Conservation (phyloP, 2,888 invertebrate genomes). For the Apamea anceps region DNA sequence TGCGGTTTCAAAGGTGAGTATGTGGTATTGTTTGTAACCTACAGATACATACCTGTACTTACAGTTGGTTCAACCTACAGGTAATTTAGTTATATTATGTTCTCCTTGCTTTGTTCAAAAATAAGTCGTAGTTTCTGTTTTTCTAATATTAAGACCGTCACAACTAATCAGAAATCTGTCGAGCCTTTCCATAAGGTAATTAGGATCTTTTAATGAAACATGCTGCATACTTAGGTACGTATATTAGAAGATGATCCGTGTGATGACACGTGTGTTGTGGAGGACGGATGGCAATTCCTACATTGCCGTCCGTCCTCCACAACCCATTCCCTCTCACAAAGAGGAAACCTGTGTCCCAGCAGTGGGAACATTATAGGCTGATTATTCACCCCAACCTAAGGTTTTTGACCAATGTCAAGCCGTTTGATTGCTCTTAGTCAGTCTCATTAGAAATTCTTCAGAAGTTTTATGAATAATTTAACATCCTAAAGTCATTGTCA, state of each 20-base stretch:
- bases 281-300: no score
- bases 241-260: background rate
- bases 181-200: background rate
- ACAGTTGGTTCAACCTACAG: background rate
- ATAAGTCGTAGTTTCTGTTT: background rate
- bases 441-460: slow-evolving; percentile 7
- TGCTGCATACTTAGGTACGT: background rate
- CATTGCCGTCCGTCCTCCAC: background rate
- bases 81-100: background rate
- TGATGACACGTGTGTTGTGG: no score
- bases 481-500: slow-evolving; percentile 1
- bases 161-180: background rate
- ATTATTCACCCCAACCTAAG: background rate
- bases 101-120: background rate
- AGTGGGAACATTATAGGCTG: background rate
- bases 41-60: background rate
- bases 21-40: background rate
- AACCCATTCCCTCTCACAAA: background rate
- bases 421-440: background rate
- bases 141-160: background rate
- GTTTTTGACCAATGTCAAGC: background rate
- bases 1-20: background rate
- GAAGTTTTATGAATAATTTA: background rate
- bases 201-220: background rate
- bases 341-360: background rate